Percentiles rank a stretch among this genome's conserved stretches.
Evolutionary conservation across 2,113 vertebrate genomes (phyloP).

Genomic region (Thymallus thymallus): DNA sequence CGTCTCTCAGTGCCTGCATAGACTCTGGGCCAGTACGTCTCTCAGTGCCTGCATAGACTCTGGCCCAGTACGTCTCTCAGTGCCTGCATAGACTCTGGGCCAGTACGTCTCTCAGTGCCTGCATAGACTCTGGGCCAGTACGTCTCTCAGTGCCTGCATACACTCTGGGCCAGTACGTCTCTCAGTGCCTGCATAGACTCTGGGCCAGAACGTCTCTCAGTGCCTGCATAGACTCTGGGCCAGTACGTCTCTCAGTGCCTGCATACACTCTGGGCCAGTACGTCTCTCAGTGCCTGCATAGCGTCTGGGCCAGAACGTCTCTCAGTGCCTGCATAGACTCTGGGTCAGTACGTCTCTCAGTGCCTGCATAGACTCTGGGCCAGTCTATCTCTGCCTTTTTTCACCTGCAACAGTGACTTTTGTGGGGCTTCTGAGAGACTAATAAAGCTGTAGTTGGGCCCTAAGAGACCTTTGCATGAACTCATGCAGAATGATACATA

Average conservation of each 20-base stretch:
- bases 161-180: neutral
- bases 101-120: neutral
- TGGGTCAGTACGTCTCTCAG: neutral
- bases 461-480: too few species aligned
- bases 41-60: neutral
- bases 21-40: neutral
- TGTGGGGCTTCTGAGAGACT: neutral
- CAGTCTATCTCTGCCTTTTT: neutral
- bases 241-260: neutral
- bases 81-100: neutral
- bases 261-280: neutral
- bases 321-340: neutral
- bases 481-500: too few species aligned
- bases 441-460: neutral
- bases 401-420: neutral
- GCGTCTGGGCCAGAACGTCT: neutral
- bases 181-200: neutral
- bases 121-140: neutral
- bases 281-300: neutral
- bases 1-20: neutral
- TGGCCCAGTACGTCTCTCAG: neutral
- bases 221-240: neutral
- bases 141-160: neutral
- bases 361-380: neutral
- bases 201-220: neutral